Percentiles rank a stretch among this genome's conserved stretches.
phyloP scores from a whole-genome alignment of 1,140 invertebrate species.

The Drosophila elegans region DNA sequence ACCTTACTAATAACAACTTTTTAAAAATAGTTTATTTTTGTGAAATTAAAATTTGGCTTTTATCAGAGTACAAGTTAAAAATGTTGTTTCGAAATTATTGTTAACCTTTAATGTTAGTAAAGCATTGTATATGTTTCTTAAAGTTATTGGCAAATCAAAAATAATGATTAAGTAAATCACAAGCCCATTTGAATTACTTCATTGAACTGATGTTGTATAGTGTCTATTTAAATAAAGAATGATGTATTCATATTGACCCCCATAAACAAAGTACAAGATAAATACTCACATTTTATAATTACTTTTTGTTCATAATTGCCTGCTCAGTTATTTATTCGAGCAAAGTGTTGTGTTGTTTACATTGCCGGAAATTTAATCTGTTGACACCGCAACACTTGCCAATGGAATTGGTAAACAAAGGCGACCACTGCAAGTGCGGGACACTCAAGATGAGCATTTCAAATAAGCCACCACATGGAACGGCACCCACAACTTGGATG shows the following conservation, averaged over 20 bases:
- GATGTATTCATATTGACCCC: neutral
- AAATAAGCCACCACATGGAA: neutral
- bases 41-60: too few relatives aligned
- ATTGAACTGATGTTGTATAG: neutral
- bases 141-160: too few relatives aligned
- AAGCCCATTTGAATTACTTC: neutral
- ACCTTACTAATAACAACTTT: too few relatives aligned
- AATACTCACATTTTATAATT: constrained; percentile 9
- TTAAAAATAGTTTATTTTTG: too few relatives aligned
- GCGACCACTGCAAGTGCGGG: constrained; percentile 17
- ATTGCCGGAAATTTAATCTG: constrained; percentile 14
- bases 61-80: too few relatives aligned
- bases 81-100: too few relatives aligned
- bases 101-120: too few relatives aligned
- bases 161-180: neutral
- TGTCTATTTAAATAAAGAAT: neutral
- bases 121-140: too few relatives aligned
- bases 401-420: constrained; percentile 33
- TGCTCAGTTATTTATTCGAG: neutral
- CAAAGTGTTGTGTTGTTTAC: neutral
- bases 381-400: constrained; percentile 35
- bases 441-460: constrained; percentile 19
- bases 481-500: constrained; percentile 15
- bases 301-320: neutral
- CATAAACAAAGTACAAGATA: neutral